Conservation (phyloP, 2,888 invertebrate genomes). For the Synanthedon myopaeformis region DNA sequence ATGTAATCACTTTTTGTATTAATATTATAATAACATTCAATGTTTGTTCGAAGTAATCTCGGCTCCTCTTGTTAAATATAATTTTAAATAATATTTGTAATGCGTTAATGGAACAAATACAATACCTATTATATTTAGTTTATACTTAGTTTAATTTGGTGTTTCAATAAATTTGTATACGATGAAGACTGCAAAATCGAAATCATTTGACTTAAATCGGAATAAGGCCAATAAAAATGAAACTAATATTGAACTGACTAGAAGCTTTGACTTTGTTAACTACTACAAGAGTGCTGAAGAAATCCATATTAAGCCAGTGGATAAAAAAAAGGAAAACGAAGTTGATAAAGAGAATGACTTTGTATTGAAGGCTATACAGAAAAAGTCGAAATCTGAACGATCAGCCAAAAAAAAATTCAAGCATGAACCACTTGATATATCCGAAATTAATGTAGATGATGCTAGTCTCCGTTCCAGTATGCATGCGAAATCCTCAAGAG, state of each 20-base stretch:
- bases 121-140: too few relatives aligned
- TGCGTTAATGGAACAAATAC: too few relatives aligned
- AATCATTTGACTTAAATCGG: constrained; percentile 23
- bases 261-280: constrained; percentile 36
- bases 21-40: too few relatives aligned
- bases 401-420: constrained; percentile 23
- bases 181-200: constrained; percentile 32
- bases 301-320: constrained; percentile 17
- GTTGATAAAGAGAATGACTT: constrained; percentile 12
- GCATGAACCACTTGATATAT: constrained; percentile 19
- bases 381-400: constrained; percentile 16
- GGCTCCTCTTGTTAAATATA: too few relatives aligned
- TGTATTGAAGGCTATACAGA: constrained; percentile 11
- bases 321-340: constrained; percentile 16
- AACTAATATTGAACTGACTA: constrained; percentile 11
- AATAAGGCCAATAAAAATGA: constrained; percentile 15
- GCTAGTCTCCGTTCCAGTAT: constrained; percentile 13
- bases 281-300: constrained; percentile 39
- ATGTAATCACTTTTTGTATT: too few relatives aligned
- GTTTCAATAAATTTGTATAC: not conserved
- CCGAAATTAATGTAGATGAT: constrained; percentile 28
- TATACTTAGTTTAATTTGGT: not conserved
- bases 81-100: not conserved
- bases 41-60: too few relatives aligned
- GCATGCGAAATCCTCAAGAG: constrained; percentile 12